Evolutionary conservation across 2,797 vertebrate genomes (phyloP), one percentile per base, ranked within the genome.

Genomic region (Neomorphus geoffroyi): DNA sequence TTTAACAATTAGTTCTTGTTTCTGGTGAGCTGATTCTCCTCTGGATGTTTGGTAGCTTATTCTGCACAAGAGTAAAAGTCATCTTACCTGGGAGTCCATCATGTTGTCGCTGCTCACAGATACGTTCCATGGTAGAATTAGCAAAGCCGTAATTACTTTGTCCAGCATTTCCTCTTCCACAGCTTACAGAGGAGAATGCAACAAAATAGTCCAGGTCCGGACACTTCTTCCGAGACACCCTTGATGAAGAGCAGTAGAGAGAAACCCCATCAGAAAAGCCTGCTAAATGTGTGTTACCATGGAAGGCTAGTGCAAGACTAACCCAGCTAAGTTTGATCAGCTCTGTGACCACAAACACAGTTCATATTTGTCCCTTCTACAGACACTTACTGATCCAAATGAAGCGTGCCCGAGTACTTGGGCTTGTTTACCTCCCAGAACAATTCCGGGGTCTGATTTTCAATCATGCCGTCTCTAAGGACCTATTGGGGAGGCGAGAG

Each of bases 111-210:
- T 98, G 98, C 97, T 99, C 99, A 45, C 99, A 99, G 69, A 99
- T 98, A 1, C 99, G 99, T 84, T 99, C 99, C 99, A 99, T 99
- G 78, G 98, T 92, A 13, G 99, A 99, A 98, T 99, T 99, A 90
- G 99, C 99, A 23, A 99, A 99, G 53, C 99, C 99, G 0, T 99
- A 99, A 98, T 99, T 99, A 94, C 98, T 99, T 92, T 99, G 99
- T 37, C 99, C 99, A 0, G 98, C 98, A 4, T 99, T 99, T 86
- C 99, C 99, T 43, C 98, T 99, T 57, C 99, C 99, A 8, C 99
- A 99, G 98, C 99, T 99, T 97, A 99, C 98, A 0, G 99, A 99
- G 50, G 99, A 99, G 98, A 99, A 99, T 67, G 96, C 98, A 94
- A 99, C 99, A 14, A 99, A 99, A 96, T 99, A 98, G 95, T 98